These are phyloP conservation scores for Leucophora obtusa DNA, from an alignment of 2,888 invertebrate genomes.

Conservation along the genomic window DNA sequence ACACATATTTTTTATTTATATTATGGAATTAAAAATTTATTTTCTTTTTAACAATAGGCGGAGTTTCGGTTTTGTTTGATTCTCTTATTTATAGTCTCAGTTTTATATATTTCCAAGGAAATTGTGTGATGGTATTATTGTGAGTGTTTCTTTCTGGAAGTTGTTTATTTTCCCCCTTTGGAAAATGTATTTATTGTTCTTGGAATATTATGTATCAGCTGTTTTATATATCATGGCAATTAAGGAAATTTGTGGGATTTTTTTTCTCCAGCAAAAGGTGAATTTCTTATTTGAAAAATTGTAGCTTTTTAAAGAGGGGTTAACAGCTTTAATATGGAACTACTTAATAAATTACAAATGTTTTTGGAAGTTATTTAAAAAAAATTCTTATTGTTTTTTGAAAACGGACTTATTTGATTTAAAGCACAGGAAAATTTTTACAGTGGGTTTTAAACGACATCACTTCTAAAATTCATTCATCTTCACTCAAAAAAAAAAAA, in stretches of 20 bases:
- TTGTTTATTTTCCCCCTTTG: constrained; percentile 31
- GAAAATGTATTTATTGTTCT: background rate
- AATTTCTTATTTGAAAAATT: background rate
- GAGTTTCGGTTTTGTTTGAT: constrained; percentile 29
- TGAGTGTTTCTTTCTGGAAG: constrained; percentile 5
- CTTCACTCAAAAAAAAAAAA: too few relatives aligned
- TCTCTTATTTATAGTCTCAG: constrained; percentile 13
- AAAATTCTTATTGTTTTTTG: too few relatives aligned
- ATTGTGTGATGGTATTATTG: background rate
- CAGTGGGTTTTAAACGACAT: too few relatives aligned
- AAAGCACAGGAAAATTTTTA: too few relatives aligned
- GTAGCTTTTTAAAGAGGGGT: too few relatives aligned
- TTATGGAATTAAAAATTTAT: background rate
- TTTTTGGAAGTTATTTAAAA: too few relatives aligned
- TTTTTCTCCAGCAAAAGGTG: background rate
- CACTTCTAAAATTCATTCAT: too few relatives aligned
- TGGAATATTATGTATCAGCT: constrained; percentile 42
- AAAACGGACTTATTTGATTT: too few relatives aligned
- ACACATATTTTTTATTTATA: constrained; percentile 29
- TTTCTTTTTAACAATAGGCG: constrained; percentile 36
- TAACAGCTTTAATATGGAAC: constrained; percentile 2
- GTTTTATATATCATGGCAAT: constrained; percentile 1
- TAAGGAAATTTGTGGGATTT: background rate
- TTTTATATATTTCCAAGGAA: background rate
- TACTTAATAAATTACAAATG: too few relatives aligned